Conservation (phyloP, 2,888 invertebrate species). For the Callimorpha dominula region DNA sequence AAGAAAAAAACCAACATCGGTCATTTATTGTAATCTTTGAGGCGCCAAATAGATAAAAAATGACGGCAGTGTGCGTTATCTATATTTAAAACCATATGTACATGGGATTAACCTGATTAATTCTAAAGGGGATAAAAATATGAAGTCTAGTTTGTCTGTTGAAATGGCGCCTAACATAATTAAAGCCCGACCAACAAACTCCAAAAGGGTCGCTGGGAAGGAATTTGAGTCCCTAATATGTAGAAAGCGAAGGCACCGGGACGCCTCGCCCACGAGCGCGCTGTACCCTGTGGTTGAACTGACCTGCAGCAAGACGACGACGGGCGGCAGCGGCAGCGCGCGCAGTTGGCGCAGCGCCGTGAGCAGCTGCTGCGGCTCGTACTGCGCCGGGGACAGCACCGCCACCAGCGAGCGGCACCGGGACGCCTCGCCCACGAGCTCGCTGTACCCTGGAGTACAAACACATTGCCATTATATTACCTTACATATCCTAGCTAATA, state of each 20-base stretch:
- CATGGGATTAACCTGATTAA: no score
- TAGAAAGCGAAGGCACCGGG: no score
- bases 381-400: constrained; percentile 80
- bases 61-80: no score
- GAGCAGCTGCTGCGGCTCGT: constrained; percentile 75
- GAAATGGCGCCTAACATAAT: background rate
- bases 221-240: background rate
- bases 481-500: background rate
- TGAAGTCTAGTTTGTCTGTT: background rate
- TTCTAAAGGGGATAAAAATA: background rate
- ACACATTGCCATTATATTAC: background rate
- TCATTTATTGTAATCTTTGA: background rate
- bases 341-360: constrained; percentile 73
- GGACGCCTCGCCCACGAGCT: constrained; percentile 72
- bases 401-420: constrained; percentile 79
- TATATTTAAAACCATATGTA: no score
- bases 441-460: constrained; percentile 81
- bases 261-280: no score
- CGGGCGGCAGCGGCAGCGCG: constrained; percentile 74
- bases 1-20: background rate
- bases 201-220: background rate
- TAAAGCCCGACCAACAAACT: no score
- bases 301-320: constrained; percentile 81
- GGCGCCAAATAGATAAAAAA: background rate
- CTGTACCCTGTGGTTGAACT: background rate